phyloP scores from a whole-genome alignment of 2,113 vertebrate species.

The Thinocorus orbignyianus region DNA sequence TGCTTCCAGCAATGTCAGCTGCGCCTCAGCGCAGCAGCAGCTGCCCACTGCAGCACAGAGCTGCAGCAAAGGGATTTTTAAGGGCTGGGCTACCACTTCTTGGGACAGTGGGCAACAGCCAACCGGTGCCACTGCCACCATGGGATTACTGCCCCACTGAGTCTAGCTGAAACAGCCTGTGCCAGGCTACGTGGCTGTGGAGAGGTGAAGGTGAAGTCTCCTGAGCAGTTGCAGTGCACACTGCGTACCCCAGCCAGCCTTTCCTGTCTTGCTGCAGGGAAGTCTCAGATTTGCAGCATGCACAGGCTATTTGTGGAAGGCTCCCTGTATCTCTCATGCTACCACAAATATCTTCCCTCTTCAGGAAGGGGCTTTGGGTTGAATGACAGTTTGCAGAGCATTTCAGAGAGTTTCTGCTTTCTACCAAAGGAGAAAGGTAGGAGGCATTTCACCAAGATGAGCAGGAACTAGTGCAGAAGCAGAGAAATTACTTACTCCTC shows the following conservation, averaged over 20 bases:
- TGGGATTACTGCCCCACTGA: background rate
- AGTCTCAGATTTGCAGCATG: background rate
- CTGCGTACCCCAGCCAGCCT: fast-evolving
- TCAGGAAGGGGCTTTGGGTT: background rate
- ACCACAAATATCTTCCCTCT: background rate
- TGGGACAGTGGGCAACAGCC: background rate
- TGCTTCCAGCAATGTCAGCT: background rate
- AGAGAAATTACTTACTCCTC: background rate
- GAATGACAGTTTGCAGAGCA: background rate
- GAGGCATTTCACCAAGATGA: background rate
- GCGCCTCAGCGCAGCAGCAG: background rate
- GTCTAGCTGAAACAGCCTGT: background rate
- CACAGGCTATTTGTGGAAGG: background rate
- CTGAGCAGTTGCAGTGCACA: background rate
- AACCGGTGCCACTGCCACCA: background rate
- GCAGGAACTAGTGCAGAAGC: background rate
- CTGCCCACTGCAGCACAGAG: background rate
- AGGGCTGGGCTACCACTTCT: background rate
- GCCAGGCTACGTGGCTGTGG: background rate
- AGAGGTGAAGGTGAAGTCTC: background rate
- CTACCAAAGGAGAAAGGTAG: background rate
- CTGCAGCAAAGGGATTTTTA: background rate
- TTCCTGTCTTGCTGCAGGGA: background rate
- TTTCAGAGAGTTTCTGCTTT: background rate
- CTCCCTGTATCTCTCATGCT: background rate